A percentile compares a stretch with the other conserved stretches of the same genome.
Evolutionary conservation across 2,888 invertebrate species (phyloP).

Genomic region (Cactoblastis cactorum): DNA sequence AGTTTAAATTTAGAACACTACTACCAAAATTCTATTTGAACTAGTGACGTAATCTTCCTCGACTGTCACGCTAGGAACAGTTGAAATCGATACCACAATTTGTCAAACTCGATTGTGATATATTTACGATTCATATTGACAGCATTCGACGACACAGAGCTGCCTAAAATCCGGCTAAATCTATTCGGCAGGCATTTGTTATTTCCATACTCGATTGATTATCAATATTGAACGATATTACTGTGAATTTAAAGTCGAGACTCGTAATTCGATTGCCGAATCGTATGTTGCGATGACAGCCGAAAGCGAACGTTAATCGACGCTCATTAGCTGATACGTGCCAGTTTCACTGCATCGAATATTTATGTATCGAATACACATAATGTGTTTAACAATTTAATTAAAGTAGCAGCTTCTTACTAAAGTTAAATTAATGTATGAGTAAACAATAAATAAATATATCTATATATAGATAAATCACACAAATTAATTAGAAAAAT

Average conservation of each 20-base stretch:
- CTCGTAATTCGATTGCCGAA: constrained; percentile 34
- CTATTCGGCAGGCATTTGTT: constrained; percentile 53
- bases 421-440: neutral
- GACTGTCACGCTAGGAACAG: neutral
- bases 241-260: constrained; percentile 22
- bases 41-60: constrained; percentile 8
- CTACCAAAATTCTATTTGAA: constrained; percentile 3
- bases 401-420: neutral
- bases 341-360: constrained; percentile 41
- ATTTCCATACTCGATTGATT: constrained; percentile 31
- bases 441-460: neutral
- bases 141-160: constrained; percentile 52
- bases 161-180: constrained; percentile 59
- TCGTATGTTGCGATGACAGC: constrained; percentile 63
- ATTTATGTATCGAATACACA: constrained; percentile 19
- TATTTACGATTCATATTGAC: constrained; percentile 39
- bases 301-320: constrained; percentile 56
- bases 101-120: constrained; percentile 40
- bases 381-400: constrained; percentile 1
- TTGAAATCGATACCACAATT: constrained; percentile 19
- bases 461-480: neutral
- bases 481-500: no score
- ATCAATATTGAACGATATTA: constrained; percentile 26
- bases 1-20: neutral
- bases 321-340: constrained; percentile 54